Percentiles rank a stretch among this genome's conserved stretches.
These are phyloP conservation scores for Mungos mungo DNA, from an alignment of 2,113 vertebrate genomes.

Conservation along the genomic window DNA sequence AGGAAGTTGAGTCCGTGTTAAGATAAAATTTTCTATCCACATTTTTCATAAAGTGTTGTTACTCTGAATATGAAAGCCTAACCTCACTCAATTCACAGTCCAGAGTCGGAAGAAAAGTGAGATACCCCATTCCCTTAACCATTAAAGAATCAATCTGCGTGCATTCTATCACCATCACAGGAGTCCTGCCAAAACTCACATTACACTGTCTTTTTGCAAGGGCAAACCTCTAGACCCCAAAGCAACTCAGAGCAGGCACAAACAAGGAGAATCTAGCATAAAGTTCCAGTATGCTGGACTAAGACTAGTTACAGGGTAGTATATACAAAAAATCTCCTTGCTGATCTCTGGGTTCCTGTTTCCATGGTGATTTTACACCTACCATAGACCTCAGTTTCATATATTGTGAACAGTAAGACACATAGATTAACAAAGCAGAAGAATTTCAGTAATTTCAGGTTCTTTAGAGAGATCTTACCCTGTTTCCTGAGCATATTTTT, in stretches of 20 bases:
- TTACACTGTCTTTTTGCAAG: not conserved
- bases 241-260: not conserved
- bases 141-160: not conserved
- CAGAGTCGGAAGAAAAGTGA: not conserved
- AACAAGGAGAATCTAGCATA: not conserved
- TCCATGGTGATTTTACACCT: slow-evolving; percentile 68
- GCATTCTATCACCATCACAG: not conserved
- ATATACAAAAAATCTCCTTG: not conserved
- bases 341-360: slow-evolving; percentile 54
- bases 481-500: slow-evolving; percentile 42
- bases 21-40: not conserved
- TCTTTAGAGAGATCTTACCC: slow-evolving; percentile 14
- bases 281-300: not conserved
- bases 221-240: not conserved
- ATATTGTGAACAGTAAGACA: slow-evolving; percentile 36
- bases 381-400: not conserved
- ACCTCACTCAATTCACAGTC: not conserved
- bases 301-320: not conserved
- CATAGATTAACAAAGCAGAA: slow-evolving; percentile 46
- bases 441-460: slow-evolving; percentile 38
- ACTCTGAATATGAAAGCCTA: not conserved
- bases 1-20: not conserved
- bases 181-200: not conserved
- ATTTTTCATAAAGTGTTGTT: not conserved
- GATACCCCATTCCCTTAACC: not conserved